Evolutionary conservation across 1,140 invertebrate genomes (phyloP), one percentile per base, ranked within the genome.

Genomic region (Drosophila prosaltans): DNA sequence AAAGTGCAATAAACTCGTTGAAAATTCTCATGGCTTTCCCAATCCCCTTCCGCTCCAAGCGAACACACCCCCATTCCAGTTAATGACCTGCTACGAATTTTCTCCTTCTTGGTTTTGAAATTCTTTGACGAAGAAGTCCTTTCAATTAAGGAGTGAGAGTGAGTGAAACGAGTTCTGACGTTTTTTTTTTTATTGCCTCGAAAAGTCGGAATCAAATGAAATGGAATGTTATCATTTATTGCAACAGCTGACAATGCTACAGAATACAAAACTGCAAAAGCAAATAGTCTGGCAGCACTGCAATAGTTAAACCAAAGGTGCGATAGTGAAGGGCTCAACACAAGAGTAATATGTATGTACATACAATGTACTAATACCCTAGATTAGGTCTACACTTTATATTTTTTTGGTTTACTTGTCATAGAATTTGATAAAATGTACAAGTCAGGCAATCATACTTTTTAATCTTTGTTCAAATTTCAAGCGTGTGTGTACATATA

Each of bases 1-100:
- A 85, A 77, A 86, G 82, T 80, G 82, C 82, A 86, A 86, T 86
- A 86, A 86, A 86, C 82, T 82, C 82, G 80, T 85, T 80, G 74
- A 41, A 57, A 54, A 40, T 59, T 54, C 59, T 28, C 43, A 43
- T 36, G 32, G 32, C 32, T 36, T 36, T 36, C 1, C 59, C 11
- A 16, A 55, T 60, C 28, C 24, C 39, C 48, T 8, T 48, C 45
- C 16, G 48, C 66, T 60, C 66, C 63, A 70, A 65, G 65, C 55
- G 51, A 32, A 24, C 32, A 54, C 10, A n/a, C 11, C 74, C 61
- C 24, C 32, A 4, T 7, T 16, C 41, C 60, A 51, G 63, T 43
- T 86, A 85, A 85, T 85, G 82, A 86, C 82, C 82, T 78, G 55
- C 65, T 57, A 58, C 28, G 61, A 39, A 10, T 48, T 69, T 62